Evolutionary conservation across 2,113 vertebrate genomes (phyloP), one percentile per base, ranked within the genome.

Genomic region (Phainopepla nitens): DNA sequence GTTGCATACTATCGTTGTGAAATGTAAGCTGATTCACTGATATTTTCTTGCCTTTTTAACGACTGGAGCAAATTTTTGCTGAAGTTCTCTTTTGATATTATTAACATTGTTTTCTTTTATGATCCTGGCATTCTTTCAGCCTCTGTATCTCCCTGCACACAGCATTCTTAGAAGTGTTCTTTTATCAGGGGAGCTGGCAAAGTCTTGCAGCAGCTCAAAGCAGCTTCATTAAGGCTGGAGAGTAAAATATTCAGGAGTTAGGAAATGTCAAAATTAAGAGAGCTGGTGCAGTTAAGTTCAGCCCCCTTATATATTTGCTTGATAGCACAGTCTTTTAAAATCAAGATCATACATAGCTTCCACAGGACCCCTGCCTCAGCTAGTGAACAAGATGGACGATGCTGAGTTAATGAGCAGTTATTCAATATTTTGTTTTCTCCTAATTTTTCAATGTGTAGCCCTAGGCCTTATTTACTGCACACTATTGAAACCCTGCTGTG

Each of bases 361-460:
- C 54, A 54, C n/a, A 85, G 91, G 81, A 95, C 70, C 42, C 65
- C 89, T 68, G 84, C 87, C 81, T 96, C 50, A 65, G 83, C 75
- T 57, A 91, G 78, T 77, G 82, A 95, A 62, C 93, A 93, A 94
- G 95, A 93, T 88, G 78, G 93, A 90, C 42, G 51, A 94, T 76
- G 94, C 93, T 96, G 91, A 94, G 94, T 95, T 96, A 96, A 96
- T 96, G 94, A 97, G 95, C 96, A 96, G 93, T 96, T 96, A 96
- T 96, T 97, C 96, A 96, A 93, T 96, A 97, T 96, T 97, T 97
- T 96, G 95, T 97, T 96, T 97, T 96, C 95, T 96, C 96, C 96
- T 96, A 96, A 97, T 96, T 96, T 96, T 96, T 97, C 95, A 97
- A 23, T 97, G 96, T 73, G 91, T 95, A 96, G 95, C 95, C 95